Evolutionary conservation across 2,113 vertebrate genomes (phyloP), one percentile per base, ranked within the genome.

Genomic region (Pithys albifrons): DNA sequence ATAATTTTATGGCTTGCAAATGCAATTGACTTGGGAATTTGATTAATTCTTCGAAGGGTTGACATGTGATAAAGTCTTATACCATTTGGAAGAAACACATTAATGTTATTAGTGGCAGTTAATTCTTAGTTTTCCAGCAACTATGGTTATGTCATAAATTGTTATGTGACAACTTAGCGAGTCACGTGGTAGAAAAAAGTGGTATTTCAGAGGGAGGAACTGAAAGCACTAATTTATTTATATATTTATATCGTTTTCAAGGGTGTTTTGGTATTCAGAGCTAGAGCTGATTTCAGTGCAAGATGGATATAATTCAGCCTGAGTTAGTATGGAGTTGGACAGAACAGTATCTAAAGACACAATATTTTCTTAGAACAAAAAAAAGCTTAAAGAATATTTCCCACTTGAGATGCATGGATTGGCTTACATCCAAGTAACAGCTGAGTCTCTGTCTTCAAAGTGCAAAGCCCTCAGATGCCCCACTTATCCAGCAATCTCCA

Each of bases 91-190:
- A 89, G 48, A 81, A 92, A 61, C 72, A 74, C 57, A 75, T 89
- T 92, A 87, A 74, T 87, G 81, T 86, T 76, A 91, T 96, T 89
- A 96, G 18, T 61, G 49, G 65, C 80, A 65, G 73, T 93, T 93
- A 95, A 94, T 95, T 91, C 92, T 92, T 43, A 12, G 48, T 78
- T 96, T 92, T 91, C 85, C 33, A 86, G 80, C 86, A 33, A 33
- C 72, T 61, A 43, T 0, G 0, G 69, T 49, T 65, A 22, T 52
- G 37, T 69, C 57, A 43, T 96, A 91, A 96, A 96, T 93, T 51
- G 31, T 28, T 0, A 0, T 59, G 85, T 71, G 88, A 93, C 92
- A 95, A 22, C 74, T 85, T 52, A 83, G 64, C 19, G n/a, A 77
- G 45, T 57, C 85, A 75, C 3, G 0, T 69, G 72, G 51, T 71